Base-by-base conservation (phyloP, 1,140 invertebrate genomes). In the Brachionus sp. region DNA sequence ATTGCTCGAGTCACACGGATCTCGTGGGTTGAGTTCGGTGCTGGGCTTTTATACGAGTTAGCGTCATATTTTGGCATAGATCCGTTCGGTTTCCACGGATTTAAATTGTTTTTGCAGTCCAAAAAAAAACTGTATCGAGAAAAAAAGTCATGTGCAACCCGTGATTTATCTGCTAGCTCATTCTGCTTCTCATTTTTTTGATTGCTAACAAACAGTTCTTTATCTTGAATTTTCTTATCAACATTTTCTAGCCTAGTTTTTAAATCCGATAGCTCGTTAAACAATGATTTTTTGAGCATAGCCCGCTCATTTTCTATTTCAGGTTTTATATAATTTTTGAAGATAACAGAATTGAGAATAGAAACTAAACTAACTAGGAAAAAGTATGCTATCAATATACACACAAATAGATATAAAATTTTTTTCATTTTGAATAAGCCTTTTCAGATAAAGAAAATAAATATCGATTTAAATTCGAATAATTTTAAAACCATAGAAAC, bases 301-400 rank as follows among this genome's bases (percentile, higher is more conserved):
- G 19, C 5, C 1, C 66, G 35, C 19, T 70, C 66, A 7, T 70
- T 70, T n/a, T 70, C 66, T 12, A 70, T 37, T 6, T 70, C 66
- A n/a, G 66, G 66, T 39, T 70, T 37, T 33, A 70, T 33, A 70
- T 70, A 70, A 39, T 39, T 70, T 70, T 70, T 70, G n/a, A 70
- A 70, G 16, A 70, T 70, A 19, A 70, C 16, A 16, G 66, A 70
- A 6, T 39, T 70, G 0, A 70, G 35, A 70, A 70, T n/a, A 1
- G 66, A 70, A 9, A 39, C 35, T 39, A 70, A 39, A 23, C 33
- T 39, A 3, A 70, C n/a, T 3, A 39, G 5, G 3, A 16, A 13
- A 23, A 70, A 3, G 37, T 70, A 70, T 35, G 37, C 16, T 33
- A 39, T 12, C 9, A 70, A 2, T 7, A 70, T 6, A 39, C 29